These are phyloP conservation scores for Drosophila kanapiae DNA, from an alignment of 1,140 invertebrate species.

Conservation along the genomic window DNA sequence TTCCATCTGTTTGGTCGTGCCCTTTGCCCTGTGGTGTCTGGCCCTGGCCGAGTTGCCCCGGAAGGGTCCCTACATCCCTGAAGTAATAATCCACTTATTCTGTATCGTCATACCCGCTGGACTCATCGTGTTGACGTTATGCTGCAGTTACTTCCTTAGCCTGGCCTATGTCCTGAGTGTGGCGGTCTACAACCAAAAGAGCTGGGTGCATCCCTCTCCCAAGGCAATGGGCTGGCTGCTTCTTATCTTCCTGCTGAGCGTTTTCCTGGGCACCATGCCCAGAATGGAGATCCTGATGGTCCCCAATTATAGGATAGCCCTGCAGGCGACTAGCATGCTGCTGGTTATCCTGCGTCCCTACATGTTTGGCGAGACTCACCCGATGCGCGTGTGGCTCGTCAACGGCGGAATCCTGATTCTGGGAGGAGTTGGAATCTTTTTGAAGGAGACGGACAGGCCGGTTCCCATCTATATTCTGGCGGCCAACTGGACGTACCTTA, in stretches of 20 bases:
- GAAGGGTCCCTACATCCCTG: neutral
- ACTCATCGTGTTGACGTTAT: slow-evolving; percentile 63
- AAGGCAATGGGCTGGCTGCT: slow-evolving; percentile 52
- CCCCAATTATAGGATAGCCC: slow-evolving; percentile 86
- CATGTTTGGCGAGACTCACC: slow-evolving; percentile 32
- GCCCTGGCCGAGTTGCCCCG: slow-evolving; percentile 30
- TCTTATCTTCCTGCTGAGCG: slow-evolving; percentile 68
- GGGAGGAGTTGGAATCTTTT: slow-evolving; percentile 38
- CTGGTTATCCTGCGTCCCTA: slow-evolving; percentile 58
- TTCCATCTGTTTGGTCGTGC: slow-evolving; percentile 64
- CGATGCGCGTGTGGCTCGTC: slow-evolving; percentile 37
- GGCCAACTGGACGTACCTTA: slow-evolving; percentile 85
- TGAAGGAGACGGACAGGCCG: slow-evolving; percentile 45
- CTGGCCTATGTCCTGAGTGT: slow-evolving; percentile 42
- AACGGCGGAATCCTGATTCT: slow-evolving; percentile 39
- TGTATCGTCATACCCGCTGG: slow-evolving; percentile 37
- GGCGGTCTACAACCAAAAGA: slow-evolving; percentile 29
- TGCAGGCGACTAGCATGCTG: slow-evolving; percentile 43
- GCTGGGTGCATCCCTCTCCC: slow-evolving; percentile 12
- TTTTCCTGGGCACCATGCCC: slow-evolving; percentile 88
- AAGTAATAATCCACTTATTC: slow-evolving; percentile 23
- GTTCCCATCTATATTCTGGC: slow-evolving; percentile 85
- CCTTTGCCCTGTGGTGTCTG: slow-evolving; percentile 59
- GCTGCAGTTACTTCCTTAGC: slow-evolving; percentile 34
- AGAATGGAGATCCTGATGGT: slow-evolving; percentile 86